Percentiles rank a stretch among this genome's conserved stretches.
Conservation (phyloP, 2,888 invertebrate species). For the Hypena proboscidalis region DNA sequence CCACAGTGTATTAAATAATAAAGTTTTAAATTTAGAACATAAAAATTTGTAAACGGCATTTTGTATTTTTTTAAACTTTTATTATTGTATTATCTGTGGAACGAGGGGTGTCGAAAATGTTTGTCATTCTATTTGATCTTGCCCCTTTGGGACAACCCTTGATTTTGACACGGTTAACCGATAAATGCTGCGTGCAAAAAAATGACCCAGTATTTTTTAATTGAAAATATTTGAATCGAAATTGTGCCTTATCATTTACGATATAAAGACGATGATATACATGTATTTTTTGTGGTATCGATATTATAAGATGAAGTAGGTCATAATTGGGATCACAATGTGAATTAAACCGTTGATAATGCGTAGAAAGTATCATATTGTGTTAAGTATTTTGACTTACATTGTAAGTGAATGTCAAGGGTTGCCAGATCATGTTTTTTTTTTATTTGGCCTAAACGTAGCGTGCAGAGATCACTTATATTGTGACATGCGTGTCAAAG, state of each 20-base stretch:
- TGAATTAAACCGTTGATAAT: constrained; percentile 61
- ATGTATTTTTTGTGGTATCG: constrained; percentile 30
- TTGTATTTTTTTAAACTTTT: constrained; percentile 54
- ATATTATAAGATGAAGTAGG: constrained; percentile 57
- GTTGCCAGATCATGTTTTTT: constrained; percentile 34
- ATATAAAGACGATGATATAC: constrained; percentile 12
- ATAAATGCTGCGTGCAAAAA: constrained; percentile 37
- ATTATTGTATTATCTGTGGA: constrained; percentile 56
- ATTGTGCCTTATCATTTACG: constrained; percentile 24
- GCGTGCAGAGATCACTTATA: constrained; percentile 42
- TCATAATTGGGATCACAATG: constrained; percentile 60
- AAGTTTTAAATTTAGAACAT: constrained; percentile 70
- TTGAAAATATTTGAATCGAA: constrained; percentile 15
- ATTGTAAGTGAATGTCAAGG: constrained; percentile 47
- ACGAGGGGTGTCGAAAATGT: constrained; percentile 66
- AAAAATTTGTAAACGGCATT: constrained; percentile 78
- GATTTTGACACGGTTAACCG: constrained; percentile 62
- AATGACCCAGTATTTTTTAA: constrained; percentile 29
- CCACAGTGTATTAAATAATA: constrained; percentile 76
- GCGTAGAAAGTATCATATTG: constrained; percentile 47
- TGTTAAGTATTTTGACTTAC: constrained; percentile 56
- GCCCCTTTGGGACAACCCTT: constrained; percentile 60
- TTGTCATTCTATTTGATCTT: constrained; percentile 74
- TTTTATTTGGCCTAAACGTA: constrained; percentile 24
- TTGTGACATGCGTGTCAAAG: constrained; percentile 49